Conservation (phyloP, 2,797 vertebrate species). For the Hippocampus kuda region DNA sequence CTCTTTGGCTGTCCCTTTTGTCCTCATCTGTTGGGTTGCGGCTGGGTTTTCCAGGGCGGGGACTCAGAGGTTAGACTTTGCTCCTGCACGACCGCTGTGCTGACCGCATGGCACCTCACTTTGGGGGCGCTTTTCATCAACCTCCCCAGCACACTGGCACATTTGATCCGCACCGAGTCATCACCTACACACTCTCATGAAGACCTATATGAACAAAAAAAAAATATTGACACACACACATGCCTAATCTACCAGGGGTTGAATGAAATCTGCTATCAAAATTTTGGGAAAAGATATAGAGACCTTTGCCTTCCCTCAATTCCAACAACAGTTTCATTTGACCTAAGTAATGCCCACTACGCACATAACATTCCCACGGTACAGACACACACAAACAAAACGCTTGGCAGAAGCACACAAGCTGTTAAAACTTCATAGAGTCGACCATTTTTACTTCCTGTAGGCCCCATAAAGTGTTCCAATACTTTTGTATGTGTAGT, state of each 20-base stretch:
- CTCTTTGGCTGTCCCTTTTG: constrained; percentile 64
- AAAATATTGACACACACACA: not conserved
- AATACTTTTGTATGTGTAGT: not conserved
- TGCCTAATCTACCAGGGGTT: not conserved
- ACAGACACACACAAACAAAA: constrained; percentile 1
- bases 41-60: constrained; percentile 75
- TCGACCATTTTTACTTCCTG: not conserved
- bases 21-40: constrained; percentile 73
- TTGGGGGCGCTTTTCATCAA: constrained; percentile 73
- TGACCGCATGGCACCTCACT: constrained; percentile 74
- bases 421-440: not conserved
- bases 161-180: constrained; percentile 35
- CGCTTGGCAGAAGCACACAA: not conserved
- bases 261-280: too few species aligned
- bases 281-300: too few species aligned
- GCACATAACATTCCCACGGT: not conserved
- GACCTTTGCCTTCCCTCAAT: too few species aligned
- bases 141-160: constrained; percentile 72
- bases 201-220: not conserved
- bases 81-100: constrained; percentile 77
- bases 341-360: too few species aligned
- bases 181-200: constrained; percentile 2
- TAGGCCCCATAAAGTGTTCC: not conserved
- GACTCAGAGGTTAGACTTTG: constrained; percentile 88
- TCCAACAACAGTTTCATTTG: too few species aligned